Percentiles rank a stretch among this genome's conserved stretches.
These are phyloP conservation scores for Myrmecophaga tridactyla DNA, from an alignment of 2,113 vertebrate genomes.

Conservation along the genomic window DNA sequence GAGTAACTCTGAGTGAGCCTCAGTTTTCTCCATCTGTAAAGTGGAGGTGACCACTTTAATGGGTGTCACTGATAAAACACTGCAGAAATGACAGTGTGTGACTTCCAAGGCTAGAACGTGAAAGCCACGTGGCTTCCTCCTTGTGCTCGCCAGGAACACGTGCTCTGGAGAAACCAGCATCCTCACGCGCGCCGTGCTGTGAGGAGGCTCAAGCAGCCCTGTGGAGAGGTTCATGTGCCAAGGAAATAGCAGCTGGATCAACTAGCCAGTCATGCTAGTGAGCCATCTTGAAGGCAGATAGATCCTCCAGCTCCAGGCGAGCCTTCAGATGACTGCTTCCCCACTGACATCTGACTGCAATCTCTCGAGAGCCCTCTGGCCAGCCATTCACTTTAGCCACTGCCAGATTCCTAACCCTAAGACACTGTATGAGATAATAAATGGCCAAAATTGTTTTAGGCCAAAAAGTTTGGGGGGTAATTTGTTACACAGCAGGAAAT, in stretches of 20 bases:
- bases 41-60: neutral
- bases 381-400: neutral
- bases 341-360: neutral
- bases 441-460: neutral
- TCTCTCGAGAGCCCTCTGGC: neutral
- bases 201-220: neutral
- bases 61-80: neutral
- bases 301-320: too few relatives aligned
- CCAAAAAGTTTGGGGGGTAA: neutral
- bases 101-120: neutral
- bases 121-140: neutral
- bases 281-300: neutral
- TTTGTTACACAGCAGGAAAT: neutral
- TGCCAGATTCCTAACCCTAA: neutral
- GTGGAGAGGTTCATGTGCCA: neutral
- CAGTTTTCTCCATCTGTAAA: neutral
- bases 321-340: neutral
- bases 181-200: neutral
- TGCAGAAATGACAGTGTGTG: neutral
- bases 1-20: neutral
- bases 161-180: neutral
- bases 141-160: neutral
- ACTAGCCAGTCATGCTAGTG: rapidly evolving
- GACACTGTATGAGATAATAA: neutral
- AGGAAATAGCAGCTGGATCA: neutral